A percentile compares a stretch with the other conserved stretches of the same genome.
phyloP scores from a whole-genome alignment of 37 sponge, comb jelly and placozoan genomes.

The Agelas oroides region DNA sequence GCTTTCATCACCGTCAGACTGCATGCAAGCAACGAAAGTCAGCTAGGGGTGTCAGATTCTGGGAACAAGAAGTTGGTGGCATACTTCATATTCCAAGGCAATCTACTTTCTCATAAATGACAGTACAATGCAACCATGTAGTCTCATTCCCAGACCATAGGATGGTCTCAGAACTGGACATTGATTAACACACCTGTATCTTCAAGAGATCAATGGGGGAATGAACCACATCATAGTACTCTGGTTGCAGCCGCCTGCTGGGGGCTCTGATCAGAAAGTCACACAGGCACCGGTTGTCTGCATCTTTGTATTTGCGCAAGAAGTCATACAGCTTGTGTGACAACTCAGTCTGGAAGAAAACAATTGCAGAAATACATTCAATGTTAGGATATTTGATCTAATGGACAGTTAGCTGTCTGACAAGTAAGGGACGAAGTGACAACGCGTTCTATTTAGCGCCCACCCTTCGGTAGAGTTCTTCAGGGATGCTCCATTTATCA shows the following conservation, averaged over 20 bases:
- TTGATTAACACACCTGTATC: slow-evolving; percentile 59
- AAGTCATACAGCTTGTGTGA: slow-evolving; percentile 47
- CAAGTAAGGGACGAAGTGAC: too few species aligned
- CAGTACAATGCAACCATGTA: too few species aligned
- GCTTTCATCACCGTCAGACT: too few species aligned
- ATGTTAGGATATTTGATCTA: too few species aligned
- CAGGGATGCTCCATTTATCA: slow-evolving; percentile 24
- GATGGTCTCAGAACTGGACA: too few species aligned
- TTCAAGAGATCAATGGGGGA: slow-evolving; percentile 70
- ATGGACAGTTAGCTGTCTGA: too few species aligned
- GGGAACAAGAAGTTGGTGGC: too few species aligned
- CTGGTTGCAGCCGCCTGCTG: slow-evolving; percentile 41
- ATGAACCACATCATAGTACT: slow-evolving; percentile 63
- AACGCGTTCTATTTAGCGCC: slow-evolving; percentile 16
- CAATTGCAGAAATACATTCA: neutral
- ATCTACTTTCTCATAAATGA: too few species aligned
- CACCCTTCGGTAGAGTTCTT: slow-evolving; percentile 14
- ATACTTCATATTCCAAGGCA: too few species aligned
- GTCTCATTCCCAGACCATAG: too few species aligned
- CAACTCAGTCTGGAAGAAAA: slow-evolving; percentile 34
- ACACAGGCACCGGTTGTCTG: slow-evolving; percentile 30
- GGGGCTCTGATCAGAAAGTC: slow-evolving; percentile 56
- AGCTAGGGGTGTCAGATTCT: too few species aligned
- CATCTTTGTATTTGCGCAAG: slow-evolving; percentile 52
- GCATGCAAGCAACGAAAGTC: too few species aligned